Conservation (phyloP, 2,888 invertebrate genomes). For the Biston stratarius region DNA sequence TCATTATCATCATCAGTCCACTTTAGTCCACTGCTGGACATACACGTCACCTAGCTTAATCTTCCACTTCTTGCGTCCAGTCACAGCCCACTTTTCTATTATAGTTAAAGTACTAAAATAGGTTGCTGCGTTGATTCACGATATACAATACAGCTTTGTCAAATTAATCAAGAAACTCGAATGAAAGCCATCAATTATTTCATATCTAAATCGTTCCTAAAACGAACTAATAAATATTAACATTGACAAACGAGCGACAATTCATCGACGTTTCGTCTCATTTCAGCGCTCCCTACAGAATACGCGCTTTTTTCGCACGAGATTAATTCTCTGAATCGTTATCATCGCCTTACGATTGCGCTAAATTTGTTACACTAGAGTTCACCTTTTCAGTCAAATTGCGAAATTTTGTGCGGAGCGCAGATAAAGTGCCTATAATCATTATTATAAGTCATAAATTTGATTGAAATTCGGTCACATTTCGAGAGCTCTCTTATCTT, state of each 20-base stretch:
- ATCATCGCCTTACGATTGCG: slow-evolving; percentile 83
- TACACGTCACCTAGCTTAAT: too few species aligned
- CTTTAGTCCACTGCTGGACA: too few species aligned
- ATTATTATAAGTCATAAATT: slow-evolving; percentile 86
- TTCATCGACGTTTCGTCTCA: slow-evolving; percentile 64
- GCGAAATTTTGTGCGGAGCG: slow-evolving; percentile 80
- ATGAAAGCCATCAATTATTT: slow-evolving; percentile 41
- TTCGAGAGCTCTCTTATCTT: slow-evolving; percentile 80
- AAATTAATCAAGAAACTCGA: slow-evolving; percentile 19
- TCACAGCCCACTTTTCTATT: too few species aligned
- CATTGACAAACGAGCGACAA: slow-evolving; percentile 63
- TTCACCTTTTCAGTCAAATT: slow-evolving; percentile 85
- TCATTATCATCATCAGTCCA: too few species aligned
- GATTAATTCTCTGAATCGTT: slow-evolving; percentile 83
- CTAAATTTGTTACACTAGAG: slow-evolving; percentile 83
- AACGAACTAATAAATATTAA: slow-evolving; percentile 62
- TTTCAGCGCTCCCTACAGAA: slow-evolving; percentile 58
- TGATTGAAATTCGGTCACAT: slow-evolving; percentile 86
- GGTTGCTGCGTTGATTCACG: neutral
- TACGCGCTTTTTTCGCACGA: slow-evolving; percentile 71
- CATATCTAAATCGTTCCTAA: slow-evolving; percentile 54
- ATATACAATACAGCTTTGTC: slow-evolving; percentile 1
- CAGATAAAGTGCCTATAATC: slow-evolving; percentile 84
- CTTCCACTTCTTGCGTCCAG: too few species aligned
- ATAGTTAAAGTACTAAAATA: too few species aligned